phyloP scores from a whole-genome alignment of 2,888 invertebrate genomes.

The Dynastes grantii region DNA sequence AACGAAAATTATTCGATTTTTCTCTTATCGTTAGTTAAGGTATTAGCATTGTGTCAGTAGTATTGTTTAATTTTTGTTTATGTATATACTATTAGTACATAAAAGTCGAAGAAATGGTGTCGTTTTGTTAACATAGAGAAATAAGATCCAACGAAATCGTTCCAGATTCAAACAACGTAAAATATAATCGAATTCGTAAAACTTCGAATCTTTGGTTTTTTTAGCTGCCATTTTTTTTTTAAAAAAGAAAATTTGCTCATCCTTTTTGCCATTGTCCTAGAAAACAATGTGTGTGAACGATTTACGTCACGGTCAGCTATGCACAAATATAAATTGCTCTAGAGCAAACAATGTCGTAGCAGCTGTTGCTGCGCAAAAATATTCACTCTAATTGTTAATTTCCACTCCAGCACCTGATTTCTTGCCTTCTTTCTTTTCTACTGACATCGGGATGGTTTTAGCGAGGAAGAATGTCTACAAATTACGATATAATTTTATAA shows the following conservation, averaged over 20 bases:
- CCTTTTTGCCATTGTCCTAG: slow-evolving; percentile 18
- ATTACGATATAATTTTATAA: slow-evolving; percentile 41
- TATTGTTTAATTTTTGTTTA: too few relatives aligned
- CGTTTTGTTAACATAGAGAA: too few relatives aligned
- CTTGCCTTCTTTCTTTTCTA: slow-evolving; percentile 11
- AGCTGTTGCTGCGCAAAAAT: slow-evolving; percentile 31
- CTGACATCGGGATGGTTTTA: neutral
- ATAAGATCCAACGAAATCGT: too few relatives aligned
- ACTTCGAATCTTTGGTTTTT: neutral
- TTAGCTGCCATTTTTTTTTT: slow-evolving; percentile 2
- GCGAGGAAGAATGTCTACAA: slow-evolving; percentile 31
- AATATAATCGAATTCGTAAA: neutral
- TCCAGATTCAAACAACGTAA: too few relatives aligned
- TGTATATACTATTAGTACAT: too few relatives aligned
- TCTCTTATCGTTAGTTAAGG: too few relatives aligned
- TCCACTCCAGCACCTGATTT: slow-evolving; percentile 37
- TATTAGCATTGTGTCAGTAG: too few relatives aligned
- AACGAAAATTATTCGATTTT: too few relatives aligned
- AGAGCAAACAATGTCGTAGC: slow-evolving; percentile 38
- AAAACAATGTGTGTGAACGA: slow-evolving; percentile 18
- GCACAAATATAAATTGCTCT: slow-evolving; percentile 22
- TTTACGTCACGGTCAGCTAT: slow-evolving; percentile 40
- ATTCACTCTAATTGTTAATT: slow-evolving; percentile 35
- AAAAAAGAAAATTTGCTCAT: too few relatives aligned
- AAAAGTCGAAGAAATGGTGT: too few relatives aligned